Evolutionary conservation across 1,140 invertebrate species (phyloP).

Genomic region (Cotesia chilonis): DNA sequence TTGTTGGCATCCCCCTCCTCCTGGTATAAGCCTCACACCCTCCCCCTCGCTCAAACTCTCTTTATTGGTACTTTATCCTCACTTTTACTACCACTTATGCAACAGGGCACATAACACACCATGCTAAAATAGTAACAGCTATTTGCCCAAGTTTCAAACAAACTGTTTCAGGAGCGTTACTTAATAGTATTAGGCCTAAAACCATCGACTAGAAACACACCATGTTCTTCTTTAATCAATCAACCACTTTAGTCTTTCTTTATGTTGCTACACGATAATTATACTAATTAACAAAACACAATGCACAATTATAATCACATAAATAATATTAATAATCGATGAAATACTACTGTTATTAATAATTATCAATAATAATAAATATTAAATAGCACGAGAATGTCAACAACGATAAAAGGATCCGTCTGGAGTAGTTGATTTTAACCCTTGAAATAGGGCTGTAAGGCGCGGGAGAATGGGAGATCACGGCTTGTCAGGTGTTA

Average conservation of each 20-base stretch:
- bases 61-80: slow-evolving; percentile 48
- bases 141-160: too few relatives aligned
- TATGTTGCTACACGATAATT: background rate
- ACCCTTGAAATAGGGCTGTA: slow-evolving; percentile 11
- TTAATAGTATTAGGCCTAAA: background rate
- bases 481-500: slow-evolving; percentile 65
- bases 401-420: slow-evolving; percentile 8
- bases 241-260: background rate
- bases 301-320: slow-evolving; percentile 1
- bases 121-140: slow-evolving; percentile 38
- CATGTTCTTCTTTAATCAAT: background rate
- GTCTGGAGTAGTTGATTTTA: background rate
- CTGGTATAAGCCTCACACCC: slow-evolving; percentile 33
- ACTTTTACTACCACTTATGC: slow-evolving; percentile 51
- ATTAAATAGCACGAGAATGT: slow-evolving; percentile 3
- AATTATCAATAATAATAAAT: background rate
- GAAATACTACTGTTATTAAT: background rate
- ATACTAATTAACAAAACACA: background rate
- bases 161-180: too few relatives aligned
- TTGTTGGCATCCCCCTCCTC: slow-evolving; percentile 41
- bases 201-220: slow-evolving; percentile 11
- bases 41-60: slow-evolving; percentile 23
- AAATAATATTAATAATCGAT: background rate
- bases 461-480: slow-evolving; percentile 34
- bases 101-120: slow-evolving; percentile 48